Percentiles rank a stretch among this genome's conserved stretches.
Evolutionary conservation across 2,797 vertebrate genomes (phyloP).

Genomic region (Crocidura indochinensis): DNA sequence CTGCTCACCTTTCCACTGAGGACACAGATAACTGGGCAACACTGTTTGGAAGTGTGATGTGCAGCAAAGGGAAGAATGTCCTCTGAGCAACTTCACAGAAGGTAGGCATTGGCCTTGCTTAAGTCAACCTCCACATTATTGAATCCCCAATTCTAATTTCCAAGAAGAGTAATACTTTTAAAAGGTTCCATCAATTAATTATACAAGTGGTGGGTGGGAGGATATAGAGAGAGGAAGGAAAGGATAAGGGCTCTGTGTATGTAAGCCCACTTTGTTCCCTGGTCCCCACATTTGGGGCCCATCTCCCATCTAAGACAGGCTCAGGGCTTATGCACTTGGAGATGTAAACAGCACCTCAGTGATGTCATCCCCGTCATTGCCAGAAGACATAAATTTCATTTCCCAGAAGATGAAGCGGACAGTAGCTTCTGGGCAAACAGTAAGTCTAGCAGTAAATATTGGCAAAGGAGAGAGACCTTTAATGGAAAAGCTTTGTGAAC

Average conservation of each 20-base stretch:
- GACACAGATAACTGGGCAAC: too few species aligned
- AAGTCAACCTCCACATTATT: neutral
- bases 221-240: neutral
- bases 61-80: neutral
- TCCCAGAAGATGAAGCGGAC: constrained; percentile 85
- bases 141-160: neutral
- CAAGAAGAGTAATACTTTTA: neutral
- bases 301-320: neutral
- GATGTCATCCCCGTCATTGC: constrained; percentile 77
- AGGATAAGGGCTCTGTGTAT: neutral
- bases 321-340: neutral
- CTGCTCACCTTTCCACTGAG: neutral
- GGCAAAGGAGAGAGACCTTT: constrained; percentile 79
- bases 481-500: constrained; percentile 76
- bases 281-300: neutral
- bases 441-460: constrained; percentile 83
- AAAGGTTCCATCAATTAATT: constrained; percentile 4
- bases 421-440: constrained; percentile 84
- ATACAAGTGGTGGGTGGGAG: neutral
- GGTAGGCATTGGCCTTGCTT: neutral
- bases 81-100: neutral
- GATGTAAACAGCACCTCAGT: constrained; percentile 61
- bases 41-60: neutral
- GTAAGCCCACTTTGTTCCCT: neutral
- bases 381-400: constrained; percentile 82